Percentiles rank a stretch among this genome's conserved stretches.
Evolutionary conservation across 2,888 invertebrate genomes (phyloP).

Genomic region (Lithophane leautieri): DNA sequence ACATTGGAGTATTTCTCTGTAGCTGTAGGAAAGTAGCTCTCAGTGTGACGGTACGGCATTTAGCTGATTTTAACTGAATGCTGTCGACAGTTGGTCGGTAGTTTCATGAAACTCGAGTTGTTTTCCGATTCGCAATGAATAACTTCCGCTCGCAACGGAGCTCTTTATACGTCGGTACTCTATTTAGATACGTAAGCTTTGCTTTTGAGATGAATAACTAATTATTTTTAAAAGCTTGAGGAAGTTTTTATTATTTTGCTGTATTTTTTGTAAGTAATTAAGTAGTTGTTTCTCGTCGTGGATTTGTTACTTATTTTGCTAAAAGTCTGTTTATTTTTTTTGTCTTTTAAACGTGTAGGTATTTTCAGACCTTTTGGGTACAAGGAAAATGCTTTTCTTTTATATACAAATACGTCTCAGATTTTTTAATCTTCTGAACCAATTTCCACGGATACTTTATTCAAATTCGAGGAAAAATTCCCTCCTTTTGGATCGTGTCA

Average conservation of each 20-base stretch:
- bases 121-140: slow-evolving; percentile 42
- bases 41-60: slow-evolving; percentile 1
- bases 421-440: slow-evolving; percentile 30
- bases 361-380: not conserved
- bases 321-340: not conserved
- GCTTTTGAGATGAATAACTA: slow-evolving; percentile 20
- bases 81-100: slow-evolving; percentile 22
- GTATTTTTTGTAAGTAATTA: not conserved
- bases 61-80: slow-evolving; percentile 29
- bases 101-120: slow-evolving; percentile 46
- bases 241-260: not conserved
- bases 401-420: slow-evolving; percentile 6
- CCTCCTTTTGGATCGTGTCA: slow-evolving; percentile 16
- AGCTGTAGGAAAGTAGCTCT: slow-evolving; percentile 5
- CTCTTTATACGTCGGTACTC: not conserved
- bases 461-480: slow-evolving; percentile 15
- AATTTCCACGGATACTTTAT: slow-evolving; percentile 41
- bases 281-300: not conserved
- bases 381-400: not conserved
- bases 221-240: slow-evolving; percentile 25
- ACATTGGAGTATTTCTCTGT: slow-evolving; percentile 16
- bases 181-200: not conserved
- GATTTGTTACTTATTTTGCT: not conserved
- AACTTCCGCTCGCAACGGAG: slow-evolving; percentile 22
- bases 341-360: not conserved